phyloP scores from a whole-genome alignment of 2,113 vertebrate species.

The Engystomops pustulosus region DNA sequence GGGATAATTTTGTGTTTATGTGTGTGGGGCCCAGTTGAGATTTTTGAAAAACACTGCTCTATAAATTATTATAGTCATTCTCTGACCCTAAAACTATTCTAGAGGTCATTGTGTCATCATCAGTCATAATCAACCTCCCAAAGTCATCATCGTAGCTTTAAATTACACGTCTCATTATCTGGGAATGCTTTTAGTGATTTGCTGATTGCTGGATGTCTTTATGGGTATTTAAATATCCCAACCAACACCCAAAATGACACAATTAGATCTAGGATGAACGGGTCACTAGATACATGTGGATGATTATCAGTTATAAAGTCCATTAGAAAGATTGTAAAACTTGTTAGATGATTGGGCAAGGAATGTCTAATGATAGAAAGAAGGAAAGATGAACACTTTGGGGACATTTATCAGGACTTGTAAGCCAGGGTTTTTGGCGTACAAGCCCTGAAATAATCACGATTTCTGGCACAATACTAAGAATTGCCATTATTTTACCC shows the following conservation, averaged over 20 bases:
- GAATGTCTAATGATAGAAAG: not conserved
- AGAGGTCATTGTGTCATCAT: constrained; percentile 29
- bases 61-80: not conserved
- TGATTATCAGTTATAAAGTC: not conserved
- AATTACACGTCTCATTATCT: constrained; percentile 1
- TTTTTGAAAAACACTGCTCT: not conserved
- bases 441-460: too few species aligned
- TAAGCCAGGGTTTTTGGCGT: too few species aligned
- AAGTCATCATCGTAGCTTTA: constrained; percentile 22
- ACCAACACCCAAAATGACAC: not conserved
- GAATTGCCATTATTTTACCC: too few species aligned
- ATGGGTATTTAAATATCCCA: constrained; percentile 12
- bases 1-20: not conserved
- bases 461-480: too few species aligned
- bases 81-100: constrained; percentile 18
- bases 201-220: constrained; percentile 16
- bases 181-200: constrained; percentile 24
- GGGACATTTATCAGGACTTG: too few species aligned
- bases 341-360: not conserved
- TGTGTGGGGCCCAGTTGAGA: not conserved
- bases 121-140: constrained; percentile 34
- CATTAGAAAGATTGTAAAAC: not conserved
- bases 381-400: not conserved
- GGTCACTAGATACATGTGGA: not conserved
- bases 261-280: not conserved